Evolutionary conservation across 2,888 invertebrate species (phyloP), one percentile per base, ranked within the genome.

Genomic region (Hydropsyche betteni): DNA sequence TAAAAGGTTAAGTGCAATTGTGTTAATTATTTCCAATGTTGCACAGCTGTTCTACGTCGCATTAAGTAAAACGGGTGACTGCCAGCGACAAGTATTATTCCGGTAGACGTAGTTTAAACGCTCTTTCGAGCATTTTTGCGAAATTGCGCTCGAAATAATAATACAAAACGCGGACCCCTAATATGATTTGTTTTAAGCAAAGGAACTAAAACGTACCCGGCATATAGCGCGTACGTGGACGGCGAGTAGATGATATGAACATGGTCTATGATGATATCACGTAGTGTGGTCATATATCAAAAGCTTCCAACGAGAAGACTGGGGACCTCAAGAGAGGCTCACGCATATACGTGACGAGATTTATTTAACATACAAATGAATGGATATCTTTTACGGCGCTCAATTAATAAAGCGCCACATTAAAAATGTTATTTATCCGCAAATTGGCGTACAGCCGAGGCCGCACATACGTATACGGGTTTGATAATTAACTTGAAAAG

Each of bases 241-340:
- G 12, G 64, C 36, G 10, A 55, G 55, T 55, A 16, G 16, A 55
- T 55, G 55, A 55, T 55, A 16, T 55, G 55, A 33, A 64, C 64
- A 64, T 34, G 64, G 64, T 64, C 64, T 64, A 64, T 64, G 64
- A 64, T 64, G 64, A 36, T 64, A 64, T 64, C 64, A 64, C 64
- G 64, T 64, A 64, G 64, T 64, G 36, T 64, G 64, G 64, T 64
- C 64, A 34, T 64, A 64, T 34, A 64, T 64, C 64, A 64, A 64
- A 64, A 64, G 33, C 64, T 44, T n/a, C 64, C 64, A n/a, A 8
- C 64, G 64, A 64, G n/a, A 10, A 64, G 64, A 34, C 64, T 8
- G 34, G 64, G 64, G 64, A 64, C 64, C 64, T 64, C 64, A 34
- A 64, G 36, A 64, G 64, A 64, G 44, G 44, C 64, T 36, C 6